A percentile compares a stretch with the other conserved stretches of the same genome.
Conservation (phyloP, 2,113 vertebrate genomes). For the Alligator mississippiensis region DNA sequence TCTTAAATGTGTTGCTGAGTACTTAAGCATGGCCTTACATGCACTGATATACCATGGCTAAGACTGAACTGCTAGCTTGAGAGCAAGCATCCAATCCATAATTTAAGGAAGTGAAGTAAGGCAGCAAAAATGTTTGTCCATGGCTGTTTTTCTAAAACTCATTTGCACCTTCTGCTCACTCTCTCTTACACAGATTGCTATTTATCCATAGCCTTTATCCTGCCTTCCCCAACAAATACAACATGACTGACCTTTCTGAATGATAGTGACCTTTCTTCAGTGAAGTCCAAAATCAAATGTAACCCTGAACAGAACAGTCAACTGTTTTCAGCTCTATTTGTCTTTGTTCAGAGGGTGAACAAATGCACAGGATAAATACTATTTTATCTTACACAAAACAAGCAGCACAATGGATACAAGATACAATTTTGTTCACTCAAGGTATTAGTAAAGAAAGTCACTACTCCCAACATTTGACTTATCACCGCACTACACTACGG, state of each 20-base stretch:
- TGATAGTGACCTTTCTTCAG: not conserved
- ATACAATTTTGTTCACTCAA: not conserved
- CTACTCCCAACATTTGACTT: fast-evolving
- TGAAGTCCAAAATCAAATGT: not conserved
- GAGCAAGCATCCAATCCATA: not conserved
- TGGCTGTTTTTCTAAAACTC: not conserved
- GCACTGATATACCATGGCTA: not conserved
- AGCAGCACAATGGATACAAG: not conserved
- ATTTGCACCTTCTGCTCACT: not conserved
- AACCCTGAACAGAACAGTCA: not conserved
- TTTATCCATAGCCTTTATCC: not conserved
- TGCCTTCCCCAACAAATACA: not conserved
- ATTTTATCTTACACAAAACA: not conserved
- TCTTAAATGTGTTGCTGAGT: not conserved
- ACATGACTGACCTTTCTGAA: not conserved
- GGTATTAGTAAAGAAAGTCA: not conserved
- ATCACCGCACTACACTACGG: not conserved
- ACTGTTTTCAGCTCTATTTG: not conserved
- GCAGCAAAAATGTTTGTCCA: not conserved
- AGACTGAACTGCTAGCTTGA: not conserved
- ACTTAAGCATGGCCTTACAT: not conserved
- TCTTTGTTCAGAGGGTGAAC: not conserved
- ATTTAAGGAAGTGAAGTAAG: not conserved
- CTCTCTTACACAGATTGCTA: not conserved
- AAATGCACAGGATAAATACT: not conserved